Conservation (phyloP, 2,888 invertebrate genomes). For the Encarsia formosa region DNA sequence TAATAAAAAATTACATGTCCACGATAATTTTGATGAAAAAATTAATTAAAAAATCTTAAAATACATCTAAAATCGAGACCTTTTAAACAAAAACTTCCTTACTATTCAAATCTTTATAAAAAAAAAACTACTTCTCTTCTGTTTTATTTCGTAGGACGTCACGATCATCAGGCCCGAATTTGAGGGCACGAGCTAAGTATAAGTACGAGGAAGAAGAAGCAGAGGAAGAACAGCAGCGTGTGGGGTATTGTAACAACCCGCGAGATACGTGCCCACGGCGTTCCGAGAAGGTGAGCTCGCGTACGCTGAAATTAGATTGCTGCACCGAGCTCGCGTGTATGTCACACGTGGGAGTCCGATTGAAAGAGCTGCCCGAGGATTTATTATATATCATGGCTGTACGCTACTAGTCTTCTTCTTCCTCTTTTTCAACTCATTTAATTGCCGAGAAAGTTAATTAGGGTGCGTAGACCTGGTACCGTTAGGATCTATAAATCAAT, state of each 20-base stretch:
- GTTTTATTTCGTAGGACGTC: not conserved
- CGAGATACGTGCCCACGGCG: slow-evolving; percentile 46
- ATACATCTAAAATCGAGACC: no score
- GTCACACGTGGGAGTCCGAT: slow-evolving; percentile 27
- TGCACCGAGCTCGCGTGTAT: slow-evolving; percentile 46
- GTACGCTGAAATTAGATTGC: slow-evolving; percentile 50
- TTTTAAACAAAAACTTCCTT: no score
- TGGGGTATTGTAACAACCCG: slow-evolving; percentile 38
- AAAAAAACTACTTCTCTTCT: not conserved
- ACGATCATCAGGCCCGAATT: no score
- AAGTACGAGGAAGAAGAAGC: not conserved
- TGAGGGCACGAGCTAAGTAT: not conserved
- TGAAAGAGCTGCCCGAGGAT: no score
- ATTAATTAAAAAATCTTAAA: no score
- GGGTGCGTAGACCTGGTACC: no score
- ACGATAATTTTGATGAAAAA: no score
- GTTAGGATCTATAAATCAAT: no score
- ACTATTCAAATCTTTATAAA: no score
- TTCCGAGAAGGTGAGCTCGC: slow-evolving; percentile 48
- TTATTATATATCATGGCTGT: no score
- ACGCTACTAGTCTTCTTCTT: not conserved
- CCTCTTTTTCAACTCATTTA: no score
- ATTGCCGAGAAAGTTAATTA: not conserved
- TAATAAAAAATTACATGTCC: no score
- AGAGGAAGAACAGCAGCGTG: slow-evolving; percentile 13